These are phyloP conservation scores for Corydoras sp. DNA, from an alignment of 2,113 vertebrate genomes.

Conservation along the genomic window DNA sequence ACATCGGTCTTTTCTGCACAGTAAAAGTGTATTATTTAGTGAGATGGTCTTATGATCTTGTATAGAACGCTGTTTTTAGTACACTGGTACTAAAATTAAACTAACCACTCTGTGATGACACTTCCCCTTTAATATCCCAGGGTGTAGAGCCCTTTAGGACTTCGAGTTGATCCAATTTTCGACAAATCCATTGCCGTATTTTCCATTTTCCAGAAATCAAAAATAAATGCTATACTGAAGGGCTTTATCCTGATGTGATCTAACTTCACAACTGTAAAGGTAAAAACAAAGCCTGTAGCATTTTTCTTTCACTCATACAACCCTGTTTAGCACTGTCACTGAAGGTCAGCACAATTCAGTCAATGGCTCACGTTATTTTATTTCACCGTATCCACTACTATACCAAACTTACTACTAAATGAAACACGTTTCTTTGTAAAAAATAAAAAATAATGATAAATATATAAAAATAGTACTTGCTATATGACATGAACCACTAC, in stretches of 20 bases:
- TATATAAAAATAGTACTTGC: conserved; percentile 12
- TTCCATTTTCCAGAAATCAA: conserved; percentile 24
- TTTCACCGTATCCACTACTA: conserved; percentile 34
- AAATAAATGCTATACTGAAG: conserved; percentile 70
- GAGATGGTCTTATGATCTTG: conserved; percentile 42
- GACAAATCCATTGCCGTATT: conserved; percentile 23
- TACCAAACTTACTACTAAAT: conserved; percentile 27
- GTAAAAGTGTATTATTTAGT: conserved; percentile 35
- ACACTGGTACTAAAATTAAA: conserved; percentile 36
- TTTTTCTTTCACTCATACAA: conserved; percentile 9
- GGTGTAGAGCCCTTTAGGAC: conserved; percentile 36
- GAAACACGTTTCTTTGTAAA: conserved; percentile 25
- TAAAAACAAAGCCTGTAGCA: conserved; percentile 50
- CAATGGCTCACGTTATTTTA: conserved; percentile 27
- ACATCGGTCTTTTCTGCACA: conserved; percentile 30
- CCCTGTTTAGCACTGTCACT: conserved; percentile 25
- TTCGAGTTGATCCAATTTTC: conserved; percentile 14
- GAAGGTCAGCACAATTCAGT: conserved; percentile 42
- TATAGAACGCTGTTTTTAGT: conserved; percentile 41
- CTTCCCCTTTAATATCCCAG: conserved; percentile 24
- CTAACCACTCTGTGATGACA: conserved; percentile 33
- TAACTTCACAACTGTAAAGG: conserved; percentile 42
- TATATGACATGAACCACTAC: conserved; percentile 45
- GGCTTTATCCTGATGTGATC: conserved; percentile 55
- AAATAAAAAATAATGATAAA: background rate